Base-by-base conservation (phyloP, 2,888 invertebrate genomes). In the Nudaria mundana region DNA sequence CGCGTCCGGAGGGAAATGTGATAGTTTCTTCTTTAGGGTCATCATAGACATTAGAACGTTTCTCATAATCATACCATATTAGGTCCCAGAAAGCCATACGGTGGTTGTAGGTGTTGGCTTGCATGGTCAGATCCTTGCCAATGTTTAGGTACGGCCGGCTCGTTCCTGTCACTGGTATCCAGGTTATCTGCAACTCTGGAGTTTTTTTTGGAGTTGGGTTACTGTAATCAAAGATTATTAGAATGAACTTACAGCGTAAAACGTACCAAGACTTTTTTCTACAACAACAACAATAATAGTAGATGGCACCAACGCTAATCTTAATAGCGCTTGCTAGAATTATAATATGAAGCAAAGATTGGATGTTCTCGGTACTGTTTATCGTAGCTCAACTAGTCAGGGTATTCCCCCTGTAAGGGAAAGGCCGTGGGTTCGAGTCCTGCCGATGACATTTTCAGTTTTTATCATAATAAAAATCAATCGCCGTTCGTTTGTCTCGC, bases 51-150 rank as follows among this genome's bases (percentile, higher is more conserved):
- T 55, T 18, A 16, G 71, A 56, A 0, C 50, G 39, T 14, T 40
- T 61, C 42, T 52, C 48, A 39, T 66, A 49, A 3, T 16, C 33
- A 0, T 52, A 35, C 69, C 68, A 74, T 16, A 81, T 56, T 0
- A 71, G 56, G 6, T 74, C 63, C 75, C 77, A 77, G 43, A 76
- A 78, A 0, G 71, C 62, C 38, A 74, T 67, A 3, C 81, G 62
- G 1, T 59, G 40, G 5, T 63, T 46, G 39, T 68, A 70, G 0
- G 66, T 66, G 8, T 70, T 44, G 3, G 55, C 34, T n/a, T 24
- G 40, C 54, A 73, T 55, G 0, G 47, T 14, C 41, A 75, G 47
- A 0, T 60, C 35, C 1, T 42, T 24, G 44, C 73, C 63, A 4
- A 81, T 76, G 47, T 77, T 53, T 37, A 80, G 40, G 18, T 73